phyloP scores from a whole-genome alignment of 2,113 vertebrate genomes.

The Lepus americanus region DNA sequence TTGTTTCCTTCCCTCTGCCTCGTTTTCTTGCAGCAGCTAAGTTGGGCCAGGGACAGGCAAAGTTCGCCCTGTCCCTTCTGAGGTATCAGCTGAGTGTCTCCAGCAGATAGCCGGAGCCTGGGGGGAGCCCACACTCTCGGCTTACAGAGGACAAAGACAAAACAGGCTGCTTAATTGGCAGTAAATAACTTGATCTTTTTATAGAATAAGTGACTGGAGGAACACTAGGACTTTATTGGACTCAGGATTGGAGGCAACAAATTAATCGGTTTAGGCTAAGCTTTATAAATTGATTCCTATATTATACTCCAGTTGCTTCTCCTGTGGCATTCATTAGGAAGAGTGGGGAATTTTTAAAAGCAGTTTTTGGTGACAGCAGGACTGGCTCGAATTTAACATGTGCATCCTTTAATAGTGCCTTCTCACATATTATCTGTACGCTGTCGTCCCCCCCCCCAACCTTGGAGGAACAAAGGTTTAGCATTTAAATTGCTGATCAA shows the following conservation, averaged over 20 bases:
- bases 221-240: slow-evolving; percentile 88
- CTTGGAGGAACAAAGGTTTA: slow-evolving; percentile 88
- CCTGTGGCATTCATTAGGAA: slow-evolving; percentile 86
- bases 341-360: slow-evolving; percentile 77
- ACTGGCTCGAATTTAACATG: slow-evolving; percentile 69
- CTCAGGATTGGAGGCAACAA: slow-evolving; percentile 88
- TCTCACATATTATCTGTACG: slow-evolving; percentile 84
- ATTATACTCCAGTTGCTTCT: slow-evolving; percentile 85
- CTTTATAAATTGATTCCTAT: slow-evolving; percentile 91
- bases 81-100: slow-evolving; percentile 85
- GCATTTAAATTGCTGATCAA: slow-evolving; percentile 94
- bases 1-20: slow-evolving; percentile 75
- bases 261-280: slow-evolving; percentile 91
- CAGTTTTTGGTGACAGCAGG: slow-evolving; percentile 81
- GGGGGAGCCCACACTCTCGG: slow-evolving; percentile 84
- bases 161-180: slow-evolving; percentile 91
- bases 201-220: slow-evolving; percentile 89
- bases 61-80: slow-evolving; percentile 83
- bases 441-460: slow-evolving; percentile 55
- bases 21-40: slow-evolving; percentile 74
- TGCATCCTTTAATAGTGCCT: slow-evolving; percentile 76
- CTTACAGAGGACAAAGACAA: slow-evolving; percentile 90
- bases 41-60: slow-evolving; percentile 86
- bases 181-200: slow-evolving; percentile 93
- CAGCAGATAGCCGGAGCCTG: slow-evolving; percentile 85